A percentile compares a stretch with the other conserved stretches of the same genome.
Evolutionary conservation across 2,797 vertebrate species (phyloP).

Genomic region (Australoheros facetus): DNA sequence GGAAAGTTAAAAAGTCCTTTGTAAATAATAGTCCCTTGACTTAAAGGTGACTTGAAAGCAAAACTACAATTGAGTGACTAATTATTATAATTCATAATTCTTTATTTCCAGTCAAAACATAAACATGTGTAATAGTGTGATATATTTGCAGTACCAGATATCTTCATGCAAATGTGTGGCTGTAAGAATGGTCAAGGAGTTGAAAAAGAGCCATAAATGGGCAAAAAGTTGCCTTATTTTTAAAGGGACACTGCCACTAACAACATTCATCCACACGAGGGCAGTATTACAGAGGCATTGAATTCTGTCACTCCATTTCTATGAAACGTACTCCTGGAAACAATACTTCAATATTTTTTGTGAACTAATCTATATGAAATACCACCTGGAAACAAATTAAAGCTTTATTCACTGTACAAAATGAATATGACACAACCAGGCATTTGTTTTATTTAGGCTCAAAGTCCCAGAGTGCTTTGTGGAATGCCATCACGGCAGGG

Average conservation of each 20-base stretch:
- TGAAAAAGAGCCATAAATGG: not conserved
- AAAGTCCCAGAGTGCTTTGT: slow-evolving; percentile 92
- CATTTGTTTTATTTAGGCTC: slow-evolving; percentile 81
- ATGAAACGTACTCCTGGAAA: not conserved
- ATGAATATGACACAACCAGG: not conserved
- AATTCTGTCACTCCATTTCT: not conserved
- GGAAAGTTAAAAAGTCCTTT: not conserved
- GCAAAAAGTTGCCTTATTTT: not conserved
- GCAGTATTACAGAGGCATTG: slow-evolving; percentile 58
- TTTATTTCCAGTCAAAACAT: too few species aligned
- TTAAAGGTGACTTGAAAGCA: not conserved
- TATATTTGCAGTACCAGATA: not conserved
- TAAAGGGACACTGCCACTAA: slow-evolving; percentile 9
- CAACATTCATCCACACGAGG: slow-evolving; percentile 66
- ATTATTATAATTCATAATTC: too few species aligned
- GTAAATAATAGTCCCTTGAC: not conserved
- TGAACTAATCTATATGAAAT: not conserved
- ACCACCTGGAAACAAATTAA: not conserved
- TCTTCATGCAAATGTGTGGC: not conserved
- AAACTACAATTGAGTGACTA: too few species aligned
- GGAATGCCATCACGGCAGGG: slow-evolving; percentile 88
- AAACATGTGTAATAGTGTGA: not conserved
- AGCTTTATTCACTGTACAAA: not conserved
- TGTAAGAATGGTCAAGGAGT: not conserved
- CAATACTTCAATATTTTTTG: not conserved